phyloP scores from a whole-genome alignment of 2,797 vertebrate genomes.

The Chromobotia macracanthus region DNA sequence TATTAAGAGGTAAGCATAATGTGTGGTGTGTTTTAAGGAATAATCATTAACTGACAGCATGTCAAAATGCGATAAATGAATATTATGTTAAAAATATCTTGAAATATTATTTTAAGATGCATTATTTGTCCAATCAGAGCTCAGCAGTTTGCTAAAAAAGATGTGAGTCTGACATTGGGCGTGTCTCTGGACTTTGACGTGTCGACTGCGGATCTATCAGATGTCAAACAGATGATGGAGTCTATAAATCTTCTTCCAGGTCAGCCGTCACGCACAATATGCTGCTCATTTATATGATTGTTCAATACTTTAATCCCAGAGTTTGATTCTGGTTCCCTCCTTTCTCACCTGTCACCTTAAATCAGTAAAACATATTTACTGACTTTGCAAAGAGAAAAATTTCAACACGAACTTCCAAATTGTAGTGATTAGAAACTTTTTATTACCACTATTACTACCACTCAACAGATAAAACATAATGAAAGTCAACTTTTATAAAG shows the following conservation, averaged over 20 bases:
- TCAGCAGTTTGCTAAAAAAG: conserved; percentile 81
- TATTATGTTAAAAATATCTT: neutral
- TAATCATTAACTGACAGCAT: no score
- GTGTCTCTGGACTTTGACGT: conserved; percentile 80
- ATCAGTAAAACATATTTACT: no score
- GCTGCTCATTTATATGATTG: neutral
- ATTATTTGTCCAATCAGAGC: conserved; percentile 74
- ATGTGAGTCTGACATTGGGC: conserved; percentile 79
- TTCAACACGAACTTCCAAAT: no score
- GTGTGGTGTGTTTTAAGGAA: conserved; percentile 5
- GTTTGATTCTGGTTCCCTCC: no score
- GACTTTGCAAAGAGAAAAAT: no score
- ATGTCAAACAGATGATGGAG: conserved; percentile 90
- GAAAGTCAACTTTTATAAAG: no score
- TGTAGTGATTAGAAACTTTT: no score
- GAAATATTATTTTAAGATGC: neutral
- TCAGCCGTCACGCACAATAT: conserved; percentile 60
- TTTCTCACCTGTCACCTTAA: no score
- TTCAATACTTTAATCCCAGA: no score
- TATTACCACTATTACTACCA: no score
- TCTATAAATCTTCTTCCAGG: conserved; percentile 88
- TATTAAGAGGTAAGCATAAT: conserved; percentile 83
- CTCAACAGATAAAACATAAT: no score
- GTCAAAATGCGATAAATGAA: neutral
- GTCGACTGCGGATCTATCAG: conserved; percentile 81